These are phyloP conservation scores for Brachystomella parvula DNA, from an alignment of 1,140 invertebrate species.

Conservation along the genomic window DNA sequence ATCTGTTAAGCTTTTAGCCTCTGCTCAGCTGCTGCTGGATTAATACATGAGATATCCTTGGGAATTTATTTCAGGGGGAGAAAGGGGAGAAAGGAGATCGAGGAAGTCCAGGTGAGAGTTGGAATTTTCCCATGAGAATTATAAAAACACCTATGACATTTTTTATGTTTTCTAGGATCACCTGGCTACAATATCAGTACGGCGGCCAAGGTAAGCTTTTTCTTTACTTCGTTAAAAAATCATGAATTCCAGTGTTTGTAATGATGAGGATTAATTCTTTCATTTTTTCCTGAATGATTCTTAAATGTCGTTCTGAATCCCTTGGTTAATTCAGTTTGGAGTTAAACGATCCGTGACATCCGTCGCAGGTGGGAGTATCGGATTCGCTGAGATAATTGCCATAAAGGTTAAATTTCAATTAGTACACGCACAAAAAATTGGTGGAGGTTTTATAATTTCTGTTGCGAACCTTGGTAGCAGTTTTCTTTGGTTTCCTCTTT, in stretches of 20 bases:
- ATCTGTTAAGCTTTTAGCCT: background rate
- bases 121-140: background rate
- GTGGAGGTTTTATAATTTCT: constrained; percentile 1
- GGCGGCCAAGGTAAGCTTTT: constrained; percentile 68
- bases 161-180: constrained; percentile 52
- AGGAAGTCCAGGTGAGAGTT: constrained; percentile 45
- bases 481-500: background rate
- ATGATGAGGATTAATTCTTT: background rate
- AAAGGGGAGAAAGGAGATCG: constrained; percentile 75
- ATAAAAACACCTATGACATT: background rate
- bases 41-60: too few species aligned
- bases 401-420: constrained; percentile 63
- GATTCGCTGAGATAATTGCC: constrained; percentile 88
- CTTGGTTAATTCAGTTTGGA: constrained; percentile 50
- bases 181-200: constrained; percentile 82
- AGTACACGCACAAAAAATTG: background rate
- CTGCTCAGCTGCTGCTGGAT: too few species aligned
- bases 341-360: constrained; percentile 88
- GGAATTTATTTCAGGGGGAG: constrained; percentile 52
- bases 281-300: background rate
- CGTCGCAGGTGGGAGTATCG: constrained; percentile 71
- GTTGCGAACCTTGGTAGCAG: background rate
- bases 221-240: constrained; percentile 6
- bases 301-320: background rate
- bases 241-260: background rate